A percentile compares a stretch with the other conserved stretches of the same genome.
phyloP scores from a whole-genome alignment of 2,797 vertebrate species.

The Lepilemur ruficaudatus region DNA sequence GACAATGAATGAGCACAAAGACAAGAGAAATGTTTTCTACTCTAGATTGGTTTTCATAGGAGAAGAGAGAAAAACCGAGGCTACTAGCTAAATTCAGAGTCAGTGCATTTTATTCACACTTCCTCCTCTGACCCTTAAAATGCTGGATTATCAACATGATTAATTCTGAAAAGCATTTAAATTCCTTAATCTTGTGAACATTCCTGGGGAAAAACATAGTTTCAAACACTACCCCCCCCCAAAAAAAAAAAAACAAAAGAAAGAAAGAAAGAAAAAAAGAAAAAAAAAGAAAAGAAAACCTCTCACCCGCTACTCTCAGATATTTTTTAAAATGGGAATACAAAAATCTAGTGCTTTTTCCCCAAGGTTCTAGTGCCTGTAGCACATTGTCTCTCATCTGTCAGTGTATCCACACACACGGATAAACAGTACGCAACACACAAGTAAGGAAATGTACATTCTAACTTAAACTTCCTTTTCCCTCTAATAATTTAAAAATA shows the following conservation, averaged over 20 bases:
- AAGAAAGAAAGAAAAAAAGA: neutral
- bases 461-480: constrained; percentile 72
- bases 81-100: neutral
- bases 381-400: constrained; percentile 50
- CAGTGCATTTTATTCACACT: neutral
- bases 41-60: neutral
- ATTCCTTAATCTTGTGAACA: constrained; percentile 23
- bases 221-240: neutral
- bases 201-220: neutral
- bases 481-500: constrained; percentile 78
- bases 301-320: constrained; percentile 48
- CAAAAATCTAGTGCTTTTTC: neutral
- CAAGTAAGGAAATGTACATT: constrained; percentile 59
- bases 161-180: constrained; percentile 25
- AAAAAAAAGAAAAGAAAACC: neutral
- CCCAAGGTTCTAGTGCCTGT: neutral
- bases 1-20: neutral
- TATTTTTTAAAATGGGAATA: constrained; percentile 20
- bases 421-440: constrained; percentile 53
- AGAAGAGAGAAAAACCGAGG: neutral
- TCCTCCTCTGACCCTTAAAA: neutral
- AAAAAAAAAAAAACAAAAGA: neutral
- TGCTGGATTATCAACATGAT: neutral
- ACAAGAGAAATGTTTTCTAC: neutral
- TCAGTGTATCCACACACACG: constrained; percentile 55